Evolutionary conservation across 2,113 vertebrate species (phyloP), one percentile per base, ranked within the genome.

Genomic region (Genyomyrus donnyi): DNA sequence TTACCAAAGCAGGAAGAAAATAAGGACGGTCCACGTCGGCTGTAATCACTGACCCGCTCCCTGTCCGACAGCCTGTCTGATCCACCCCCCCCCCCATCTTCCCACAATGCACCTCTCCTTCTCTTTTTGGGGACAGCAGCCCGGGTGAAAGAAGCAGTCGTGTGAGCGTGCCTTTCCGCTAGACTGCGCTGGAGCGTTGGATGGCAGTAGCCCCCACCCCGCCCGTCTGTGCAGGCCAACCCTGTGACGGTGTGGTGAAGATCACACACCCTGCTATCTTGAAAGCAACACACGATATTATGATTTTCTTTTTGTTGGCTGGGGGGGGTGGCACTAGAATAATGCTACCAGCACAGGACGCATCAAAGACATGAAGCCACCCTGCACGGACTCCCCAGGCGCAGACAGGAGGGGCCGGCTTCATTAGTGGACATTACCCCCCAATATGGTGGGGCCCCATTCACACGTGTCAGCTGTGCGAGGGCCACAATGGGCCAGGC

Each of bases 381-480:
- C 74, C 74, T 80, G 31, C 35, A 31, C 15, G 8, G 74, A 80
- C 74, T 42, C 74, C 31, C 13, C 35, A 80, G 31, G 17, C 35
- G 39, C 74, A 42, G 13, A 19, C 35, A 15, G 74, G 74, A 80
- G 74, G 13, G 31, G 74, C 92, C 94, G 94, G 95, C 96, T 97
- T 97, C 97, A 97, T 98, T 98, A 98, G 97, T 96, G 97, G 96
- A 97, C 97, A 98, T 99, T 97, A 98, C 96, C 95, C 95, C 95
- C 95, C 97, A 98, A 98, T 97, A 98, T 96, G 97, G 96, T 97
- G 94, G 93, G 95, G 96, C 97, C 96, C 85, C 96, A 97, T 96
- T 97, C 96, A 96, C 96, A 96, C 95, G 95, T 97, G 97, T 98
- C 98, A 97, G 97, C 96, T 97, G 97, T 95, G 96, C 97, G 95